Conservation (phyloP, 2,888 invertebrate species). For the Phasia obesa region DNA sequence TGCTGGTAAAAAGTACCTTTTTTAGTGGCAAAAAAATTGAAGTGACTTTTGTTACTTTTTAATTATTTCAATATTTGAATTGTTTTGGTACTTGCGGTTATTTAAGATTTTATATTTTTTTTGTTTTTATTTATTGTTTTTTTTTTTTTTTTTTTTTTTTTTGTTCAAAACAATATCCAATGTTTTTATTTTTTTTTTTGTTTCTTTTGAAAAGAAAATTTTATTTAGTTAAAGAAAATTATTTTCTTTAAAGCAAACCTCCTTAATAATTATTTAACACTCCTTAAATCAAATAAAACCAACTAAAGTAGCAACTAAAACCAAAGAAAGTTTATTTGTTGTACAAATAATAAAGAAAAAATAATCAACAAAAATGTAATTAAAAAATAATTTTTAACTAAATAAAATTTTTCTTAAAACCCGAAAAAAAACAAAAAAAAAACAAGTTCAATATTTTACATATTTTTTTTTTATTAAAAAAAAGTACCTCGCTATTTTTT, state of each 20-base stretch:
- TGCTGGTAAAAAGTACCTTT: too few relatives aligned
- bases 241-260: constrained; percentile 25
- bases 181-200: constrained; percentile 15
- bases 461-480: background rate
- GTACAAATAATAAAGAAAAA: constrained; percentile 50
- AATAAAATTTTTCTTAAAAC: constrained; percentile 34
- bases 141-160: background rate
- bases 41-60: constrained; percentile 5
- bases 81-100: too few relatives aligned
- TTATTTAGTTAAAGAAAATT: constrained; percentile 48
- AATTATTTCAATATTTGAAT: too few relatives aligned
- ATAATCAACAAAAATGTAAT: background rate
- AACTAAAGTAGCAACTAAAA: constrained; percentile 57
- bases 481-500: constrained; percentile 62
- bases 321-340: constrained; percentile 61
- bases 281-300: constrained; percentile 58
- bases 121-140: constrained; percentile 1
- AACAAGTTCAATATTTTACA: constrained; percentile 28
- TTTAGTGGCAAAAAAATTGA: too few relatives aligned
- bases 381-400: constrained; percentile 63
- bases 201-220: constrained; percentile 40
- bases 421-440: constrained; percentile 21
- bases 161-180: too few relatives aligned
- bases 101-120: too few relatives aligned
- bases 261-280: constrained; percentile 13